Evolutionary conservation across 2,888 invertebrate genomes (phyloP), one percentile per base, ranked within the genome.

Genomic region (Gasteruption jaculator): DNA sequence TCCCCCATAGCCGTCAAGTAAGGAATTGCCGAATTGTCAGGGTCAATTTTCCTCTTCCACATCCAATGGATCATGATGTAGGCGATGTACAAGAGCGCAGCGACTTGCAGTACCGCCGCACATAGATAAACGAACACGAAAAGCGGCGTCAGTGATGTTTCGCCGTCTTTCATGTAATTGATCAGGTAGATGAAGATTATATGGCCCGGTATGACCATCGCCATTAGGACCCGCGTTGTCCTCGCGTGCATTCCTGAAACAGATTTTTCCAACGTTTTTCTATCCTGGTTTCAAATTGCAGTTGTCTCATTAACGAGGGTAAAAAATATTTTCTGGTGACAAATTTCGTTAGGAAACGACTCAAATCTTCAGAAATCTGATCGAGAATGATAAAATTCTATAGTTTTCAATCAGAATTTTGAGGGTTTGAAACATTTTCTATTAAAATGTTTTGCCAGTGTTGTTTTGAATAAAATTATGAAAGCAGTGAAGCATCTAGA

Each of bases 1-100:
- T 89, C 89, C 18, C 88, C 88, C 56, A 86, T 74, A 5, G 87
- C 83, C 8, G 86, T 86, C 53, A 87, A 70, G 66, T 86, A 85
- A 14, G 86, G 86, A 58, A 86, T 86, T 47, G 85, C 83, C 30
- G 82, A 82, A 60, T 85, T 86, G 69, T 86, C 86, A 3, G 86
- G 86, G 67, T 87, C 85, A 38, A 79, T 76, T 38, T 76, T 76
- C 8, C 72, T 61, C 39, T 73, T 71, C 83, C 83, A 83, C 72
- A 81, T 76, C 68, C 74, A 76, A 54, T 79, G 76, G 20, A 83
- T 80, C 73, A 83, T 73, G 66, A 76, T 80, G 57, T 76, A 77
- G 33, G 81, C 80, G 30, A 80, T 71, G 61, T 79, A 81, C 41
- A 83, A 68, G 19, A 83, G 71, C n/a, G 80, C 63, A 2, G 74